Base-by-base conservation (phyloP, 1,140 invertebrate genomes). In the Geopemphigus sp. region DNA sequence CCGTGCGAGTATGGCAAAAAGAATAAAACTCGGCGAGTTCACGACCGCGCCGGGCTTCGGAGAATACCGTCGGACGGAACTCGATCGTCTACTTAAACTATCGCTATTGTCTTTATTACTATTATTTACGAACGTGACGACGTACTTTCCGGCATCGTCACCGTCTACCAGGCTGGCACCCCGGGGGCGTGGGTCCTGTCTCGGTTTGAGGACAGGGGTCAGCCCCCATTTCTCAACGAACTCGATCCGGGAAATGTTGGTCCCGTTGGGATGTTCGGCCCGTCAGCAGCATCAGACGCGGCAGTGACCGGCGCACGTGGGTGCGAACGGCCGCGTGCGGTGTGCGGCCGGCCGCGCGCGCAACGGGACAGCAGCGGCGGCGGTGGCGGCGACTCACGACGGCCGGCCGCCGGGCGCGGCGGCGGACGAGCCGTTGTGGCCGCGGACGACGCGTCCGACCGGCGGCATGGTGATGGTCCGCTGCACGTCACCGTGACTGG, bases 161-260 rank as follows among this genome's bases (percentile, higher is more conserved):
- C 73, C 73, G 73, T 78, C 73, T 61, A 76, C 73, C 73, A 78
- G 5, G 73, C 81, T 80, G 54, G 59, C 87, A 85, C 85, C 85
- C 87, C 87, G 90, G 91, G 91, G 93, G 91, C 89, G 87, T 88
- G 91, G 91, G 89, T 94, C 93, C 92, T 94, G 92, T 90, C 93
- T 92, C 91, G 93, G 93, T 89, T 91, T 92, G 90, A 95, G 92
- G 91, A 95, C 93, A 91, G 94, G 93, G 90, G 93, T 94, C 88
- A 94, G 92, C 91, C 94, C 93, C 94, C 93, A 95, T 94, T 93
- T 93, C 89, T 95, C 94, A 88, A 94, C 91, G 88, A 94, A 93
- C 90, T 95, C 93, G 92, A 95, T 92, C 89, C 93, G 93, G 90
- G 93, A 93, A 95, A 95, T 95, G 91, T 93, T 95, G 92, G 89